Conservation (phyloP, 2,797 vertebrate genomes). For the Leptoclinus maculatus region DNA sequence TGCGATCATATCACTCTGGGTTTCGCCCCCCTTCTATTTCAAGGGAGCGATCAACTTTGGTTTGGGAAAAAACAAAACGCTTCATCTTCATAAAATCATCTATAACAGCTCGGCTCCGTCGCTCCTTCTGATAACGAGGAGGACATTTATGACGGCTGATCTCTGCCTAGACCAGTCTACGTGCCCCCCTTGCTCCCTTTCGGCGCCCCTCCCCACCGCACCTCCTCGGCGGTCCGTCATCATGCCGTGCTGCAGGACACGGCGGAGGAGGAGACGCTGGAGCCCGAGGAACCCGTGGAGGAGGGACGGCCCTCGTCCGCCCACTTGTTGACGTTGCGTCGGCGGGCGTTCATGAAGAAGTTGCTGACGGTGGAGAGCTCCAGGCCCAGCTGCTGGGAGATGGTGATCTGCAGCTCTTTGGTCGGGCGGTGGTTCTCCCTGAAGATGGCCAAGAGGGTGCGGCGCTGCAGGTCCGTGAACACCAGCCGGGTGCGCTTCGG, state of each 20-base stretch:
- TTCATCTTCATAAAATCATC: conserved; percentile 74
- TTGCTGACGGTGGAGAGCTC: conserved; percentile 91
- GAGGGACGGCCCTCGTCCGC: conserved; percentile 87
- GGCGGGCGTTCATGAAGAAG: conserved; percentile 93
- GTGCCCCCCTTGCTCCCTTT: conserved; percentile 70
- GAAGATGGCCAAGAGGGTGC: conserved; percentile 90
- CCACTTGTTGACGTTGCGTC: conserved; percentile 91
- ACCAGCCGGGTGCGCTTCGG: conserved; percentile 89
- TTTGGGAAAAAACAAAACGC: conserved; percentile 62
- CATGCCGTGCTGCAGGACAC: conserved; percentile 89
- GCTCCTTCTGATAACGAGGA: conserved; percentile 78
- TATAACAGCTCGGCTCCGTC: conserved; percentile 68
- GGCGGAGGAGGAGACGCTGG: conserved; percentile 84
- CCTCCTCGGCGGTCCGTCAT: conserved; percentile 59
- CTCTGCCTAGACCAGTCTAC: conserved; percentile 79
- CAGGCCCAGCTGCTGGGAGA: conserved; percentile 90
- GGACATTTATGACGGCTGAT: conserved; percentile 77
- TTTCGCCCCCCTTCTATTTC: conserved; percentile 67
- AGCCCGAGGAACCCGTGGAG: conserved; percentile 86
- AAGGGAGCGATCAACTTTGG: conserved; percentile 76
- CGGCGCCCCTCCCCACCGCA: conserved; percentile 34
- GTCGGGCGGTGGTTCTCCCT: conserved; percentile 89
- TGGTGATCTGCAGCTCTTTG: conserved; percentile 91
- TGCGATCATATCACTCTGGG: conserved; percentile 68
- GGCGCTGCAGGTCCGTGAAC: conserved; percentile 90